Base-by-base conservation (phyloP, 2,113 vertebrate genomes). In the Lamprologus speciosus region DNA sequence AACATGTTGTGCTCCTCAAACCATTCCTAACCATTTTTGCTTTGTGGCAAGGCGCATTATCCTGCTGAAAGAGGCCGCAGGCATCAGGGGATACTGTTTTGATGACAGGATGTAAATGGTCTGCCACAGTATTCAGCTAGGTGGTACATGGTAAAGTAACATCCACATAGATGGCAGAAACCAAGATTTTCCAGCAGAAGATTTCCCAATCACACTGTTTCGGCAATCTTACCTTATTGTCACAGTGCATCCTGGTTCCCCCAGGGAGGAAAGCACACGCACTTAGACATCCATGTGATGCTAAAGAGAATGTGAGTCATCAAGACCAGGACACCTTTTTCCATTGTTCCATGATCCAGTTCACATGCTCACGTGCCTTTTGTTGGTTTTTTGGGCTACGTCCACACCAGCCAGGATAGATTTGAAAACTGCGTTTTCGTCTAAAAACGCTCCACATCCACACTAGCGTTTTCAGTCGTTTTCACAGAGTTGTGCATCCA, bases 401-500 rank as follows among this genome's bases (percentile, higher is more conserved):
- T 58, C 55, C 55, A 31, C 14, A 58, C 14, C 0, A 6, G 14
- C 26, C 26, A 0, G 0, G 26, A 58, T 31, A 58, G 55, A 58
- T 58, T 58, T 6, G 26, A 58, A 58, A 58, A 58, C 14, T 16
- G 55, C 1, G 1, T 58, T 58, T 55, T 55, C 0, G 0, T 55
- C 53, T 55, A 0, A 55, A 55, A 55, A 55, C 11, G 2, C 26
- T 58, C 13, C 0, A 0, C 55, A 9, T 28, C 55, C 55, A 58
- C 26, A 28, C 1, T 14, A 2, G 54, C 7, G 0, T 55, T 55
- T 26, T 58, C 55, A 28, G 13, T 16, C 1, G 1, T 4, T 58
- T 58, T 58, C 26, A 28, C 55, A 28, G 13, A 9, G 26, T 1
- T 58, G 13, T 58, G 26, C 26, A 6, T 58, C 55, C 13, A 28